These are phyloP conservation scores for Anser cygnoides DNA, from an alignment of 2,113 vertebrate genomes.

Conservation along the genomic window DNA sequence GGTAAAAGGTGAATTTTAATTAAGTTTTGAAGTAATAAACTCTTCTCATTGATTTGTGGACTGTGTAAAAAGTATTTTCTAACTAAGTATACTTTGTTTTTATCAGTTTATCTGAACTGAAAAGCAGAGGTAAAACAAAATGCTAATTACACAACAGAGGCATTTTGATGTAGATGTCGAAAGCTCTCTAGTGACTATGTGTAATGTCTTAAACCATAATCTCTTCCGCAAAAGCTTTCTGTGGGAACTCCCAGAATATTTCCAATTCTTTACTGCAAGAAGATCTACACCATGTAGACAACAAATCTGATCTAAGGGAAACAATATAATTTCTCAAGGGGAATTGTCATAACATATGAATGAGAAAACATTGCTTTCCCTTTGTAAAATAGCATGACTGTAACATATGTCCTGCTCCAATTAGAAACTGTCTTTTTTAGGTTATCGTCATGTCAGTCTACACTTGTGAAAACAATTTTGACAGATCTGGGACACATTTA, in stretches of 20 bases:
- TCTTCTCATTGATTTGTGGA: not conserved
- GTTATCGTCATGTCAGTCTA: conserved; percentile 47
- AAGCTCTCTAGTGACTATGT: not conserved
- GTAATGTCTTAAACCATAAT: conserved; percentile 17
- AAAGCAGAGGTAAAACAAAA: not conserved
- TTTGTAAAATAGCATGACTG: conserved; percentile 24
- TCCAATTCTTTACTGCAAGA: not conserved
- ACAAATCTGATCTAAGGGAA: conserved; percentile 29
- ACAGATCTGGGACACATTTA: conserved; percentile 63
- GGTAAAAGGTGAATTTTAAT: not conserved
- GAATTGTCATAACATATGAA: conserved; percentile 6
- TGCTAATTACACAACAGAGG: not conserved
- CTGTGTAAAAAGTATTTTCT: not conserved
- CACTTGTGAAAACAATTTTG: conserved; percentile 55
- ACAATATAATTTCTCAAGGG: conserved; percentile 22
- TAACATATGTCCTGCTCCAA: conserved; percentile 42
- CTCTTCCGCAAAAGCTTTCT: not conserved
- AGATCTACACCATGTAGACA: not conserved
- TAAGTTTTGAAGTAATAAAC: not conserved
- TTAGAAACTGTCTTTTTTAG: conserved; percentile 58
- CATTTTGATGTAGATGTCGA: conserved; percentile 25
- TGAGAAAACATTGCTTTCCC: conserved; percentile 20
- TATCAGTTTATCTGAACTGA: conserved; percentile 2
- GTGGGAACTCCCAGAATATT: not conserved
- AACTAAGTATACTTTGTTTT: not conserved